Evolutionary conservation across 2,888 invertebrate genomes (phyloP).

Genomic region (Maniola hyperantus): DNA sequence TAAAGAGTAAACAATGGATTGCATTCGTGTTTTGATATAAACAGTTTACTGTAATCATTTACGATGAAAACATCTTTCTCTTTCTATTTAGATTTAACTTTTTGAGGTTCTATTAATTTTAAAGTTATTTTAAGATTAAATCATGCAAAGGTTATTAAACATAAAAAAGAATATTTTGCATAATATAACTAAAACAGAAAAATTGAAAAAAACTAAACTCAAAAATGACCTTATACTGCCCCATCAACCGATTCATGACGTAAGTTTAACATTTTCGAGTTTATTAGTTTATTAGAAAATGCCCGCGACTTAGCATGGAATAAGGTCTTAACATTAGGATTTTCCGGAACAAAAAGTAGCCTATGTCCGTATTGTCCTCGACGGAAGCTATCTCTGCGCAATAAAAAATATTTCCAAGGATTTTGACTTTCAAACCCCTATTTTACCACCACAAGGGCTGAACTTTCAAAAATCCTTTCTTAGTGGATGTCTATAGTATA

Average conservation of each 20-base stretch:
- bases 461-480: too few species aligned
- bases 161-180: neutral
- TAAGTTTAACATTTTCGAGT: conserved; percentile 44
- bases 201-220: conserved; percentile 21
- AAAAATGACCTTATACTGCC: conserved; percentile 47
- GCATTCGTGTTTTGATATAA: neutral
- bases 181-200: neutral
- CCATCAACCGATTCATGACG: conserved; percentile 53
- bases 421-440: too few species aligned
- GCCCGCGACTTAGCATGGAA: too few species aligned
- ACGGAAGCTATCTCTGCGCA: too few species aligned
- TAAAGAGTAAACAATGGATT: neutral
- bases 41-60: neutral
- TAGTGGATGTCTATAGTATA: too few species aligned
- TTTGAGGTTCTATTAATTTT: too few species aligned
- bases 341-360: too few species aligned
- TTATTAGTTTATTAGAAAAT: neutral
- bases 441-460: too few species aligned
- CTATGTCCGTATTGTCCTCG: too few species aligned
- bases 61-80: neutral
- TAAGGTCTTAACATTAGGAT: too few species aligned
- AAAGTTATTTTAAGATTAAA: neutral
- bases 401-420: too few species aligned
- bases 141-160: neutral
- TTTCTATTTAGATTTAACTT: neutral